These are phyloP conservation scores for Chinchilla lanigera DNA, from an alignment of 2,113 vertebrate genomes.

Conservation along the genomic window DNA sequence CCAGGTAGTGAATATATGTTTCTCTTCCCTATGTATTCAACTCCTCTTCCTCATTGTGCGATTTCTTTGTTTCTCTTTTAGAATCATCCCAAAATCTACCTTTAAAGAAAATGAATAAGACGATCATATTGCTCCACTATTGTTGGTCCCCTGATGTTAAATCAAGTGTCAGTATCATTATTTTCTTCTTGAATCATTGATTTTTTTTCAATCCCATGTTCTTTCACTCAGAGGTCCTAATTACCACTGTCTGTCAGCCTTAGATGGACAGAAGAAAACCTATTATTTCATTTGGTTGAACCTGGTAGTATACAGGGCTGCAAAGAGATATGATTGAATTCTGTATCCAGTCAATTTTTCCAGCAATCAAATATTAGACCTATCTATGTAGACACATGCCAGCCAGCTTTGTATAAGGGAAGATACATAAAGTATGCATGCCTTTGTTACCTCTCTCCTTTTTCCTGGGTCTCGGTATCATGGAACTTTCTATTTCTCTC, in stretches of 20 bases:
- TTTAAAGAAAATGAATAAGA: constrained; percentile 21
- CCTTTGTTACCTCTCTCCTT: background rate
- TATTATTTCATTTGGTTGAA: background rate
- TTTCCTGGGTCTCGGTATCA: background rate
- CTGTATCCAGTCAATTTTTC: background rate
- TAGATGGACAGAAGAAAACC: background rate
- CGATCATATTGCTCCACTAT: background rate
- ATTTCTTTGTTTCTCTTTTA: background rate
- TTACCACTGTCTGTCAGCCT: constrained; percentile 4
- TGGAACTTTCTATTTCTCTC: background rate
- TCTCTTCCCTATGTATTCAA: background rate
- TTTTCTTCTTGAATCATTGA: constrained; percentile 40
- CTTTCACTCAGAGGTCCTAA: background rate
- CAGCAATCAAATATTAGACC: background rate
- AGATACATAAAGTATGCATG: background rate
- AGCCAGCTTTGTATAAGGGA: background rate
- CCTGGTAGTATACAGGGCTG: background rate
- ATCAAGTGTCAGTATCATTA: background rate
- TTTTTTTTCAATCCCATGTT: constrained; percentile 1
- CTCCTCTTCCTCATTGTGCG: background rate
- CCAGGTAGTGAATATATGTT: background rate
- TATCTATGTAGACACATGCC: background rate
- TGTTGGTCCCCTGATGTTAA: background rate
- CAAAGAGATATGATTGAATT: background rate
- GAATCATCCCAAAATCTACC: background rate